Percentiles rank a stretch among this genome's conserved stretches.
These are phyloP conservation scores for Reticulitermes speratus DNA, from an alignment of 1,140 invertebrate species.

Conservation along the genomic window DNA sequence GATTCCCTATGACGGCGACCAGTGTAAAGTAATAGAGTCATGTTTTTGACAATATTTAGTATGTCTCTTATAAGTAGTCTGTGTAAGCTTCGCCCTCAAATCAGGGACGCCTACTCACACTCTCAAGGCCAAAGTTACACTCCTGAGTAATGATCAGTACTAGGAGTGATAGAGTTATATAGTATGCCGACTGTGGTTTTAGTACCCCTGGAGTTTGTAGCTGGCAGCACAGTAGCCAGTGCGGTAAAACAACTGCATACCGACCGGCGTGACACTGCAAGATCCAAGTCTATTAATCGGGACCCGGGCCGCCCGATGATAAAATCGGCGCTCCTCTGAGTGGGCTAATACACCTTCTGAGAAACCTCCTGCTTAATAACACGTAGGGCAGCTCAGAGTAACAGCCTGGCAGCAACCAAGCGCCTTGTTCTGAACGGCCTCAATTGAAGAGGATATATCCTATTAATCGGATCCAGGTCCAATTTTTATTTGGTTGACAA, in stretches of 20 bases:
- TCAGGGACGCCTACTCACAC: too few relatives aligned
- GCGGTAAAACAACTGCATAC: conserved; percentile 5
- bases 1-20: too few relatives aligned
- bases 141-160: background rate
- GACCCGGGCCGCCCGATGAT: background rate
- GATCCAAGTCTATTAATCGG: background rate
- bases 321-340: background rate
- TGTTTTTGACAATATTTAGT: too few relatives aligned
- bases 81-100: too few relatives aligned
- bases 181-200: too few relatives aligned
- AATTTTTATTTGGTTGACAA: background rate
- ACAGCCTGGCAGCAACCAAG: background rate
- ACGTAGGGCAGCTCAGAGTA: background rate
- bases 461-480: background rate
- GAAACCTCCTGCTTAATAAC: conserved; percentile 18
- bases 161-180: background rate
- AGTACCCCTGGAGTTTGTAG: conserved; percentile 1
- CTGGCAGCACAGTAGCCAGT: background rate
- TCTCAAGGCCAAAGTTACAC: too few relatives aligned
- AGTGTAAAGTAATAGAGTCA: too few relatives aligned
- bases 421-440: background rate
- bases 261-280: conserved; percentile 2
- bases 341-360: conserved; percentile 5
- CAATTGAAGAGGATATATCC: background rate
- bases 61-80: too few relatives aligned